phyloP scores from a whole-genome alignment of 1,140 invertebrate genomes.

The Sinonovacula constricta region DNA sequence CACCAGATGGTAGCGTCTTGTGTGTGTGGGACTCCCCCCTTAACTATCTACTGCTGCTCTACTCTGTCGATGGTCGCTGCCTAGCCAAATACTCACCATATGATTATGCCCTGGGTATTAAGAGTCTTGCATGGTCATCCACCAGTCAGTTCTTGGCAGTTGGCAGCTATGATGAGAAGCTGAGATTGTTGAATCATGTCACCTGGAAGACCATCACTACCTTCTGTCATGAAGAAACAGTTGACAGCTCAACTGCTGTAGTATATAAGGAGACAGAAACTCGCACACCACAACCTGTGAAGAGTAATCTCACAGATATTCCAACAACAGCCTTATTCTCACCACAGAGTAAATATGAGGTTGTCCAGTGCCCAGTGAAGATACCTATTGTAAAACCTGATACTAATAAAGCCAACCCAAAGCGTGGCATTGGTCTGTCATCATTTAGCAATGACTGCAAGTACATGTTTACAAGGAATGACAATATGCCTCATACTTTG shows the following conservation, averaged over 20 bases:
- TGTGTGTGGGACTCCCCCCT: slow-evolving; percentile 78
- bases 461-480: slow-evolving; percentile 78
- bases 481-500: slow-evolving; percentile 77
- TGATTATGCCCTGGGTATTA: slow-evolving; percentile 79
- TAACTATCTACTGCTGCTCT: slow-evolving; percentile 78
- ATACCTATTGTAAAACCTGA: slow-evolving; percentile 75
- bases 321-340: slow-evolving; percentile 65
- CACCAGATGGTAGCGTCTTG: slow-evolving; percentile 76
- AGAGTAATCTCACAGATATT: slow-evolving; percentile 53
- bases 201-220: slow-evolving; percentile 77
- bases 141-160: slow-evolving; percentile 79
- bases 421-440: slow-evolving; percentile 74
- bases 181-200: slow-evolving; percentile 78
- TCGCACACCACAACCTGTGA: slow-evolving; percentile 56
- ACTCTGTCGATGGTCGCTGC: slow-evolving; percentile 78
- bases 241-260: slow-evolving; percentile 55
- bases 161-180: slow-evolving; percentile 79
- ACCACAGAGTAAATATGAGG: slow-evolving; percentile 75
- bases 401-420: slow-evolving; percentile 76
- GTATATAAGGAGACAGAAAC: slow-evolving; percentile 71
- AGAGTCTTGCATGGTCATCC: slow-evolving; percentile 78
- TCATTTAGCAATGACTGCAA: slow-evolving; percentile 76
- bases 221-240: slow-evolving; percentile 56
- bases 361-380: slow-evolving; percentile 63
- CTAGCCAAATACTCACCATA: slow-evolving; percentile 77